A percentile compares a stretch with the other conserved stretches of the same genome.
Conservation (phyloP, 2,888 invertebrate genomes). For the Electrophaes corylata region DNA sequence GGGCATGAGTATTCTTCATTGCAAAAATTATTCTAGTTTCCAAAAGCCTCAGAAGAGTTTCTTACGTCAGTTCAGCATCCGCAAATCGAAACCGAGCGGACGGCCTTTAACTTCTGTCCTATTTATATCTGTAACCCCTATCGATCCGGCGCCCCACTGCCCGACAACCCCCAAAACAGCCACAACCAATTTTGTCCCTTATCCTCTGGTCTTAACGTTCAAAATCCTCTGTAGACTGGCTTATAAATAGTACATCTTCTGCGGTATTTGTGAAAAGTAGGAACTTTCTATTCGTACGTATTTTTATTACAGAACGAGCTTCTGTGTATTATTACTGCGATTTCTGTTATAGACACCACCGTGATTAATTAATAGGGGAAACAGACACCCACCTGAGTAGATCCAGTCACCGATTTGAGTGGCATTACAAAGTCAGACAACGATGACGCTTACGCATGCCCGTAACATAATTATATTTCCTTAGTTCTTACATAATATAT, state of each 20-base stretch:
- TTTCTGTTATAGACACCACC: not conserved
- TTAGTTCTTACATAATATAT: no score
- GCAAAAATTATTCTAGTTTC: not conserved
- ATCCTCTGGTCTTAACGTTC: constrained; percentile 51
- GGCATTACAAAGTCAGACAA: no score
- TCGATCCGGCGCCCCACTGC: constrained; percentile 80
- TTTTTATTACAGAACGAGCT: constrained; percentile 37
- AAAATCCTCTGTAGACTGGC: constrained; percentile 49
- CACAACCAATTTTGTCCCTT: constrained; percentile 59
- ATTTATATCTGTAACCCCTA: constrained; percentile 79
- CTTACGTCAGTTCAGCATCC: constrained; percentile 42
- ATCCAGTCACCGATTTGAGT: no score
- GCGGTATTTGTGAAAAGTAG: constrained; percentile 52
- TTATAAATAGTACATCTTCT: constrained; percentile 63
- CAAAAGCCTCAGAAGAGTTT: not conserved
- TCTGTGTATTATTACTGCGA: constrained; percentile 16
- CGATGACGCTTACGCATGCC: no score
- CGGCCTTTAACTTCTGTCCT: constrained; percentile 72
- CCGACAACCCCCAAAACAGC: constrained; percentile 64
- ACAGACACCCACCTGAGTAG: no score
- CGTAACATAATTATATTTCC: no score
- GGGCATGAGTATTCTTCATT: no score
- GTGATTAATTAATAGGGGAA: not conserved
- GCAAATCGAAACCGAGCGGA: constrained; percentile 69
- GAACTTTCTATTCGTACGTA: constrained; percentile 40